These are phyloP conservation scores for Phoebastria nigripes DNA, from an alignment of 2,797 vertebrate species.

Conservation along the genomic window DNA sequence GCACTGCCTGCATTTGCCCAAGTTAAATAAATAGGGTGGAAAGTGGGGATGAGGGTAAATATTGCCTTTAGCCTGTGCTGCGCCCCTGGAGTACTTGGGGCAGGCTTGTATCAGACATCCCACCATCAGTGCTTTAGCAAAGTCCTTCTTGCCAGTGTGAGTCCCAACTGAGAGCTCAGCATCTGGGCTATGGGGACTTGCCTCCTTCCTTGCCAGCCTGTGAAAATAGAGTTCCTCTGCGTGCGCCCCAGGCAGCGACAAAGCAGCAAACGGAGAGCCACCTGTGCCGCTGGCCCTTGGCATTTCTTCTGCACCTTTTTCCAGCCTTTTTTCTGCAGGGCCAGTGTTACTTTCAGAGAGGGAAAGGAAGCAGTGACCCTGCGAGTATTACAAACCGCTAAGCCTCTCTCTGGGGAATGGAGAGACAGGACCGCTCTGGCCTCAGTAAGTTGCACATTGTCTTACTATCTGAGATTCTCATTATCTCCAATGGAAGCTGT, in stretches of 20 bases:
- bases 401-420: neutral
- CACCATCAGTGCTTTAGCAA: neutral
- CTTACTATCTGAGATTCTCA: neutral
- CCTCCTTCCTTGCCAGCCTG: neutral
- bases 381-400: neutral
- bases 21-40: neutral
- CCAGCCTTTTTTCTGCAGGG: neutral
- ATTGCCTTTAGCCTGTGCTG: neutral
- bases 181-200: neutral
- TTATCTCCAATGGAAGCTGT: constrained; percentile 41
- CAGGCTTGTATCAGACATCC: neutral
- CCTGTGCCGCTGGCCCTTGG: neutral
- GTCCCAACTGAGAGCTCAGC: neutral
- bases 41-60: neutral
- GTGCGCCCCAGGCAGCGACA: fast-evolving
- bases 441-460: neutral
- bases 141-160: neutral
- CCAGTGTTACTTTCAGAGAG: neutral
- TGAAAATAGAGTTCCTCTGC: neutral
- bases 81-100: neutral
- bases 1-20: neutral
- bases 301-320: neutral
- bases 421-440: neutral
- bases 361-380: neutral
- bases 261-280: fast-evolving